Conservation (phyloP, 2,888 invertebrate species). For the Acleris cristana region DNA sequence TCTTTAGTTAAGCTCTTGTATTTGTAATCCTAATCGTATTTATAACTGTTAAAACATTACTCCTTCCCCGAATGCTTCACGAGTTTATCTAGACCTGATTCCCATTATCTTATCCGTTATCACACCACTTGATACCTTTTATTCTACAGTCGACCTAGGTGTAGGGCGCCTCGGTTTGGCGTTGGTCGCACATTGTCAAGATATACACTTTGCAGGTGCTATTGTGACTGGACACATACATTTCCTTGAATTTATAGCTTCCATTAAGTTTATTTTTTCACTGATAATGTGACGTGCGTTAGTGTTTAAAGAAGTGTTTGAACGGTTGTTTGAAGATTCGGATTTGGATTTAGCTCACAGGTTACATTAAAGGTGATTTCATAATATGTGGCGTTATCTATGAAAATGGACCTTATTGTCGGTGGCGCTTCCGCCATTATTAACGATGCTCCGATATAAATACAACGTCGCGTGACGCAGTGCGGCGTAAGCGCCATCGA, state of each 20-base stretch:
- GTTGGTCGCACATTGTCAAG: conserved; percentile 50
- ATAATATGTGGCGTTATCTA: too few species aligned
- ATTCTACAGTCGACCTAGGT: conserved; percentile 63
- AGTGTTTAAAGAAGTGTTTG: conserved; percentile 13
- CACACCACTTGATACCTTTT: conserved; percentile 67
- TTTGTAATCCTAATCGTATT: too few species aligned
- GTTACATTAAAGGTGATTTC: neutral
- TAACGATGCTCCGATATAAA: too few species aligned
- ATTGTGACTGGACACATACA: conserved; percentile 19
- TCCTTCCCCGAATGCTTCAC: conserved; percentile 47
- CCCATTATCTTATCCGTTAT: conserved; percentile 72
- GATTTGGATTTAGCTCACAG: conserved; percentile 13
- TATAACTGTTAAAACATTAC: conserved; percentile 2
- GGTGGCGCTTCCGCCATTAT: too few species aligned
- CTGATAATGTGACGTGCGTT: conserved; percentile 31
- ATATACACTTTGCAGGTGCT: conserved; percentile 39
- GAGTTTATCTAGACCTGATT: conserved; percentile 83
- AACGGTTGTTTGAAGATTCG: conserved; percentile 23
- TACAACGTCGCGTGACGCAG: too few species aligned
- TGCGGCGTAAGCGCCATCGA: too few species aligned
- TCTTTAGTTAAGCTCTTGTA: too few species aligned
- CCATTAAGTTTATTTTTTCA: neutral
- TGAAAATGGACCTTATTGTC: too few species aligned
- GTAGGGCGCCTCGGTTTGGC: conserved; percentile 51
- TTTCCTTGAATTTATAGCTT: neutral